Conservation (phyloP, 2,797 vertebrate genomes). For the Sebastes paucispinis region DNA sequence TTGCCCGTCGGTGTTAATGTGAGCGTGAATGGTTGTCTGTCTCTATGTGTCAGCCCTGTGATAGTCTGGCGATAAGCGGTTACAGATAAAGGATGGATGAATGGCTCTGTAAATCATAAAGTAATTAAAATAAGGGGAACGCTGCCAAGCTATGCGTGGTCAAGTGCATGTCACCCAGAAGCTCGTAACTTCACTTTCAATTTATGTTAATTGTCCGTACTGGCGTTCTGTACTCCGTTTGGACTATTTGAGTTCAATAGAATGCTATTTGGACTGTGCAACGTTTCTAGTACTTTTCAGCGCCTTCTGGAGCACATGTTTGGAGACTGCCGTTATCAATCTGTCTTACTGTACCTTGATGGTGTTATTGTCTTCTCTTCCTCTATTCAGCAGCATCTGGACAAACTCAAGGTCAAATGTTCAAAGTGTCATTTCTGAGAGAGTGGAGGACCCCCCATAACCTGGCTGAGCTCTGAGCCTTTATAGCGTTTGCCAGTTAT, state of each 20-base stretch:
- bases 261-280: not conserved
- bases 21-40: no score
- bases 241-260: not conserved
- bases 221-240: not conserved
- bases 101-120: no score
- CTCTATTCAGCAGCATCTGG: not conserved
- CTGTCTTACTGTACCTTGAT: not conserved
- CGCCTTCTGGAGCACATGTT: not conserved
- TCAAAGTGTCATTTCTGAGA: not conserved
- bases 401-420: not conserved
- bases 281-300: not conserved
- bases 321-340: not conserved
- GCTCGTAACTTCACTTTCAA: no score
- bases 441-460: not conserved
- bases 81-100: no score
- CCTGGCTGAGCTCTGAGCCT: not conserved
- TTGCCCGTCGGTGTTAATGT: no score
- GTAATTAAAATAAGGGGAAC: no score
- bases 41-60: no score
- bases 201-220: no score
- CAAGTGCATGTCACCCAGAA: no score
- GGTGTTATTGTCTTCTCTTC: not conserved
- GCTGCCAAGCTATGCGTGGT: no score
- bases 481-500: not conserved
- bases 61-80: no score